phyloP scores from a whole-genome alignment of 2,797 vertebrate species.

The Novumbra hubbsi region DNA sequence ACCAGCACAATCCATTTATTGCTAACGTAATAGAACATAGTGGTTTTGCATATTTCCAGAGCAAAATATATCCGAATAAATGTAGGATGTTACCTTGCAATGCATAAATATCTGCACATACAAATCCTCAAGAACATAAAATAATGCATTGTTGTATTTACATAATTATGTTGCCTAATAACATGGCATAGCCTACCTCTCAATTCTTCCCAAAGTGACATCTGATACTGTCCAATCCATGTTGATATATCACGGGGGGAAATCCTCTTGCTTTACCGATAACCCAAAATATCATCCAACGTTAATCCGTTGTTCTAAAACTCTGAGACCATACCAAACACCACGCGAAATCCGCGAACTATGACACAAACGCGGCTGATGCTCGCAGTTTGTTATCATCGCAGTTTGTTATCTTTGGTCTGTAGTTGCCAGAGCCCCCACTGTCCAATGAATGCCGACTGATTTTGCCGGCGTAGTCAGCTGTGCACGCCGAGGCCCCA shows the following conservation, averaged over 20 bases:
- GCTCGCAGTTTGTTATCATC: slow-evolving; percentile 37
- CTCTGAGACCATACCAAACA: too few species aligned
- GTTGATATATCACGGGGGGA: slow-evolving; percentile 10
- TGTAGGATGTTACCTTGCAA: neutral
- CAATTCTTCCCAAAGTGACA: slow-evolving; percentile 21
- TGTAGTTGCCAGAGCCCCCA: slow-evolving; percentile 16
- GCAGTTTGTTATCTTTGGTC: slow-evolving; percentile 44
- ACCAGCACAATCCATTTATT: neutral
- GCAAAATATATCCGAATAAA: neutral
- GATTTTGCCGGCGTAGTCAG: slow-evolving; percentile 31
- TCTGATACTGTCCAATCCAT: slow-evolving; percentile 42
- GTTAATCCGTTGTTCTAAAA: slow-evolving; percentile 14
- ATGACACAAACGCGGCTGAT: slow-evolving; percentile 16
- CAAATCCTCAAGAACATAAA: neutral
- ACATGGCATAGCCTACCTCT: slow-evolving; percentile 41
- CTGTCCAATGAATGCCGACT: slow-evolving; percentile 39
- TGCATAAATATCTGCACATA: neutral
- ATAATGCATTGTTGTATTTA: neutral
- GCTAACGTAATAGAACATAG: neutral
- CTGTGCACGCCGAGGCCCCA: slow-evolving; percentile 27
- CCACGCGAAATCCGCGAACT: too few species aligned
- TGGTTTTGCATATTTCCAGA: neutral
- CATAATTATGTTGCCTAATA: neutral
- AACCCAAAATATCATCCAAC: slow-evolving; percentile 11
- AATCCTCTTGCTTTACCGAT: slow-evolving; percentile 22